A percentile compares a stretch with the other conserved stretches of the same genome.
phyloP scores from a whole-genome alignment of 2,888 invertebrate genomes.

The Halictus quadricinctus region DNA sequence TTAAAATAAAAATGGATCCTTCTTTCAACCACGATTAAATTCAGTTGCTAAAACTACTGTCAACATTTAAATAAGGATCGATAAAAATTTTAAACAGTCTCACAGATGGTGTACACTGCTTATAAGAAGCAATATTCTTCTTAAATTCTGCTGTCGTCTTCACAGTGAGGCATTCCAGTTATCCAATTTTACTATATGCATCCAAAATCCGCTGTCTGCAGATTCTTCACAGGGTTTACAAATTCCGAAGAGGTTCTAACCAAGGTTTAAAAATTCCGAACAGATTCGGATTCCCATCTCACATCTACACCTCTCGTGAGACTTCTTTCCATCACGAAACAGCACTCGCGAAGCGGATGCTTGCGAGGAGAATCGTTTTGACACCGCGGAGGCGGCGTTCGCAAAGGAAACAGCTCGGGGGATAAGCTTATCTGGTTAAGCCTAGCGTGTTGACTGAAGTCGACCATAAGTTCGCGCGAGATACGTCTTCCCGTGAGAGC shows the following conservation, averaged over 20 bases:
- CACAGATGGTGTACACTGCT: no score
- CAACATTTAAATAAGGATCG: no score
- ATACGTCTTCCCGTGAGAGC: conserved; percentile 48
- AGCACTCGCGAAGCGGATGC: background rate
- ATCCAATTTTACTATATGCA: no score
- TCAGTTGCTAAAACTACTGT: no score
- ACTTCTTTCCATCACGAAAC: background rate
- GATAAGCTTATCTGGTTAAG: conserved; percentile 25
- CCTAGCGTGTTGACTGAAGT: conserved; percentile 51
- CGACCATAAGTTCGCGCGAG: conserved; percentile 54
- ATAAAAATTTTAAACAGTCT: no score
- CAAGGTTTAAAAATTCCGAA: background rate
- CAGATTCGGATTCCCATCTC: background rate
- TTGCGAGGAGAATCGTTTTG: background rate
- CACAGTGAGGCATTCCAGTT: no score
- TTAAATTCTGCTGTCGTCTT: no score
- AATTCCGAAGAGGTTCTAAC: background rate
- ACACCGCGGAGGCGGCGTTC: background rate
- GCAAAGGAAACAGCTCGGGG: background rate
- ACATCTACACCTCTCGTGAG: background rate
- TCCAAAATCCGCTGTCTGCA: background rate
- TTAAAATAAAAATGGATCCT: no score
- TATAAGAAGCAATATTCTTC: no score
- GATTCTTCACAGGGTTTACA: background rate
- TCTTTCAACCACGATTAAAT: no score